Base-by-base conservation (phyloP, 2,113 vertebrate species). In the Capreolus pygargus region DNA sequence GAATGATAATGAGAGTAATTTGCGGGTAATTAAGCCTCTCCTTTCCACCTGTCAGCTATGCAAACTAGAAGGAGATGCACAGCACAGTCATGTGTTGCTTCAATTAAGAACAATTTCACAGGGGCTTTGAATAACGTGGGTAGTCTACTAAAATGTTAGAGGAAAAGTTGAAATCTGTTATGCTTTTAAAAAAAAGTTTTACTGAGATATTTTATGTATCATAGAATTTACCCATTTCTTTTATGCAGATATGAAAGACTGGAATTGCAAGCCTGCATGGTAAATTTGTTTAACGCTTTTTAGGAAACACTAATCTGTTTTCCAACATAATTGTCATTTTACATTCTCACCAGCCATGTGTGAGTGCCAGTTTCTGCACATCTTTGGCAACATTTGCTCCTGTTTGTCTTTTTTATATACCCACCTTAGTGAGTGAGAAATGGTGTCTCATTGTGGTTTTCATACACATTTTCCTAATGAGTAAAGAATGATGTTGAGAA, bases 1-100 rank as follows among this genome's bases (percentile, higher is more conserved):
- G 91, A 82, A 96, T 92, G 90, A 96, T 98, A 98, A 98, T 96
- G 95, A 95, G 84, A 90, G 87, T 76, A 97, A 97, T 98, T 98
- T 96, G 47, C 60, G 85, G 84, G 87, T 93, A 97, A 98, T 98
- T 98, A 98, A 96, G 96, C 67, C 86, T 97, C 90, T 94, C 45
- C 60, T 97, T 92, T 96, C 45, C 45, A 97, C 95, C 92, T 98
- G 94, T 97, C 94, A 97, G 89, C 95, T 98, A 96, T 95, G 92
- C 94, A 96, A 90, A 95, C 58, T n/a, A 87, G 89, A 86, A 96
- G 52, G 94, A 95, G 89, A 87, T 8, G 87, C 97, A 70, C 81
- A 87, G 84, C 90, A 82, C 3, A 96, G 94, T 92, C 85, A 94
- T 27, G 74, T 92, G 81, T 90, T 67, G 39, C 54, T 81, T 94